Conservation (phyloP, 2,797 vertebrate genomes). For the Xenopus petersii region DNA sequence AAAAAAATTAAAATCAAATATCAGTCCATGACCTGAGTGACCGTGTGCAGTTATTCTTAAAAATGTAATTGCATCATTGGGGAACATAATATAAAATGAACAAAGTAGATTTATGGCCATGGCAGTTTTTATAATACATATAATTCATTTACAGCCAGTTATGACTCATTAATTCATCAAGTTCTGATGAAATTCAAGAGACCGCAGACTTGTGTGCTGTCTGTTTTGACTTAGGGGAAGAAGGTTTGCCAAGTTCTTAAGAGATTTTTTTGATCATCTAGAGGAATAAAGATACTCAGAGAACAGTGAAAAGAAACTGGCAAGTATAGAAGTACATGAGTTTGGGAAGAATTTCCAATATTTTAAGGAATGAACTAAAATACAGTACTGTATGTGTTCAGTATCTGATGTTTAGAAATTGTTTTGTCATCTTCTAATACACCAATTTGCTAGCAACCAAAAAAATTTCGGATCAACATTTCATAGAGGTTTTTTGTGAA, state of each 20-base stretch:
- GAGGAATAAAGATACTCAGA: neutral
- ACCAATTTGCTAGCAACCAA: slow-evolving; percentile 46
- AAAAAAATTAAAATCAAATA: neutral
- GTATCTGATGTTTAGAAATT: neutral
- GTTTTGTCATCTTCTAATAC: slow-evolving; percentile 19
- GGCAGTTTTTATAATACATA: neutral
- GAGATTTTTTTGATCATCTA: neutral
- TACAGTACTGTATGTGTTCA: no score
- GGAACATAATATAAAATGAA: neutral
- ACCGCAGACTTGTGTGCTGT: neutral
- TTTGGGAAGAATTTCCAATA: no score
- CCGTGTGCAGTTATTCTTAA: neutral
- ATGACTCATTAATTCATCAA: slow-evolving; percentile 6
- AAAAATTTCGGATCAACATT: slow-evolving; percentile 46
- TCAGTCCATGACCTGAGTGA: neutral
- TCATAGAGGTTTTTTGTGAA: slow-evolving; percentile 27
- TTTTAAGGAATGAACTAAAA: no score
- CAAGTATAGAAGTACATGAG: no score
- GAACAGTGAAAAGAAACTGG: no score
- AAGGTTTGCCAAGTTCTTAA: neutral
- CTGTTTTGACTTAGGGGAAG: neutral
- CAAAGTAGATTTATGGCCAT: neutral
- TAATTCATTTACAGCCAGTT: neutral
- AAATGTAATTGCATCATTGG: neutral
- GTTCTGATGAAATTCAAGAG: neutral